Evolutionary conservation across 2,797 vertebrate species (phyloP).

Genomic region (Chromobotia macracanthus): DNA sequence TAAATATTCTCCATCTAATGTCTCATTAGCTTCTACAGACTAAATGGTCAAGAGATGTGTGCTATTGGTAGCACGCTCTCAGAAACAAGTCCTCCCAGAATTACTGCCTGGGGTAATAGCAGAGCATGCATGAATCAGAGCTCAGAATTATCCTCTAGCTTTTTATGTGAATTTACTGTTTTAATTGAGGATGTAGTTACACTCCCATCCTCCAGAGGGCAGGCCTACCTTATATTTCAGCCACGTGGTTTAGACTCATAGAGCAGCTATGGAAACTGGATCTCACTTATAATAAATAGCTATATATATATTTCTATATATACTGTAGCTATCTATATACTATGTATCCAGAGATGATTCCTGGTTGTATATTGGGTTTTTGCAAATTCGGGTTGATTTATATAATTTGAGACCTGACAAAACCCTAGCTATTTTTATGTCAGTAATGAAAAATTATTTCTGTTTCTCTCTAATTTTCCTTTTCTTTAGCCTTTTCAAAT

Average conservation of each 20-base stretch:
- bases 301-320: not conserved
- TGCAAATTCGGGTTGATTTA: too few relatives aligned
- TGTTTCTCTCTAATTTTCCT: not conserved
- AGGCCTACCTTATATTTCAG: conserved; percentile 62
- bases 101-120: conserved; percentile 58
- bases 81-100: conserved; percentile 47
- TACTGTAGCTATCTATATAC: too few relatives aligned
- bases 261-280: not conserved
- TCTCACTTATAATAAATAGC: too few relatives aligned
- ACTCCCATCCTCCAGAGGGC: conserved; percentile 70
- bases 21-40: conserved; percentile 61
- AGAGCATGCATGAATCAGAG: conserved; percentile 54
- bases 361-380: not conserved
- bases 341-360: not conserved
- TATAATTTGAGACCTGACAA: too few relatives aligned
- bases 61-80: conserved; percentile 60
- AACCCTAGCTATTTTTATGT: too few relatives aligned
- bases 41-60: conserved; percentile 59
- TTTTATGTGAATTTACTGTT: conserved; percentile 42
- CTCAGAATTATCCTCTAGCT: conserved; percentile 40
- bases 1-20: conserved; percentile 62
- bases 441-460: conserved; percentile 41
- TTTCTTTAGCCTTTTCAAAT: not conserved
- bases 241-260: not conserved
- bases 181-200: conserved; percentile 51